Base-by-base conservation (phyloP, 2,797 vertebrate species). In the Xenopus petersii region DNA sequence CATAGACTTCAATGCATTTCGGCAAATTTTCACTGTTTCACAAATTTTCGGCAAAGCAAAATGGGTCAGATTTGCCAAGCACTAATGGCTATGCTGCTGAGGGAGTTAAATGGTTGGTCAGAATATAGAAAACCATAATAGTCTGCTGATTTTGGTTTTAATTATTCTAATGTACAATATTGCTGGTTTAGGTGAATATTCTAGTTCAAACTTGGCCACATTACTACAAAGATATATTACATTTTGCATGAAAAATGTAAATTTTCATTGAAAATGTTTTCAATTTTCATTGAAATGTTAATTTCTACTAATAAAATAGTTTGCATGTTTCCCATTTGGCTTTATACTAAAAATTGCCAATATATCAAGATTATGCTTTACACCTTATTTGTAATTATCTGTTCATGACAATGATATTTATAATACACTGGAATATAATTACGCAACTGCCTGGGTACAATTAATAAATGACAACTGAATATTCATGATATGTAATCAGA, bases 341-440 rank as follows among this genome's bases (percentile, higher is more conserved):
- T 73, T 54, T 51, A 64, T 33, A 74, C 61, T 70, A 47, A 70
- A 70, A 51, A 12, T 26, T 51, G 61, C 33, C 54, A 74, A 49
- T 42, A 33, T 58, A 79, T 74, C 58, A 65, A 79, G 56, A 73
- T 72, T 59, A 51, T 65, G 61, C 46, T 70, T 65, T 66, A 60
- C 63, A 51, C 55, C 48, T 54, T 21, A 73, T 77, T 54, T 67
- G 61, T 70, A 62, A 74, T 70, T 74, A 70, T 70, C 60, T 42
- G 58, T 73, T 54, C 26, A 60, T 84, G 80, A 82, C 75, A 81
- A 47, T 73, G 72, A 82, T 70, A 81, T 75, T 81, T 84, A 80
- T 85, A 86, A 83, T 81, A 83, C 80, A 87, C 83, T 80, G 81
- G 68, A 79, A 69, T 21, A 68, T 58, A 55, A 67, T 82, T 83